Evolutionary conservation across 1,140 invertebrate species (phyloP).

Genomic region (Orius insidiosus): DNA sequence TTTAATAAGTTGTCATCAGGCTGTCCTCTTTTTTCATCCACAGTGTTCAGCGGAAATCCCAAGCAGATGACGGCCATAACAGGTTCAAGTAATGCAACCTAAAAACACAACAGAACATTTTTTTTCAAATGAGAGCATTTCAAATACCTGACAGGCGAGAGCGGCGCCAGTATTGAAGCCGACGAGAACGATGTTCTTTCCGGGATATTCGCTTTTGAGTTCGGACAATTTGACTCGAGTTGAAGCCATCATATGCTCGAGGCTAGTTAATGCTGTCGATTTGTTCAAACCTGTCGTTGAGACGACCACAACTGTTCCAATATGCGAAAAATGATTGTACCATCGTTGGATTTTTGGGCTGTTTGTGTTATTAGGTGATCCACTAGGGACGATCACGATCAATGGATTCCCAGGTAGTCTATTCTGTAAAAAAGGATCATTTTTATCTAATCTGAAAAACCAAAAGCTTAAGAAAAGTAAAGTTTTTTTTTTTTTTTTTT

Average conservation of each 20-base stretch:
- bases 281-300: slow-evolving; percentile 21
- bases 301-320: slow-evolving; percentile 8
- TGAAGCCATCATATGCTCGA: slow-evolving; percentile 51
- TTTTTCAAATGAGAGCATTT: not conserved
- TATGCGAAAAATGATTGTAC: slow-evolving; percentile 3
- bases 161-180: slow-evolving; percentile 60
- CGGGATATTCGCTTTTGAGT: slow-evolving; percentile 43
- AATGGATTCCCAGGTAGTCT: slow-evolving; percentile 11
- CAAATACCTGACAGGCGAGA: slow-evolving; percentile 41
- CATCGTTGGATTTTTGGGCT: slow-evolving; percentile 8
- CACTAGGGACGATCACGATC: slow-evolving; percentile 8
- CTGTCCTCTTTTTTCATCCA: slow-evolving; percentile 52
- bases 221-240: slow-evolving; percentile 53
- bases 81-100: slow-evolving; percentile 40
- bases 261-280: slow-evolving; percentile 35
- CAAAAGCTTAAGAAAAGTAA: no score
- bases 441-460: not conserved
- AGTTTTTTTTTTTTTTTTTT: no score
- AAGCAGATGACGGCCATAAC: slow-evolving; percentile 62
- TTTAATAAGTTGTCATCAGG: slow-evolving; percentile 62
- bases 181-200: slow-evolving; percentile 52
- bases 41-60: slow-evolving; percentile 60
- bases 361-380: not conserved
- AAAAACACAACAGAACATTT: no score
- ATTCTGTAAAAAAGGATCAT: slow-evolving; percentile 8